Conservation (phyloP, 2,797 vertebrate species). For the Pyrocephalus nanus region DNA sequence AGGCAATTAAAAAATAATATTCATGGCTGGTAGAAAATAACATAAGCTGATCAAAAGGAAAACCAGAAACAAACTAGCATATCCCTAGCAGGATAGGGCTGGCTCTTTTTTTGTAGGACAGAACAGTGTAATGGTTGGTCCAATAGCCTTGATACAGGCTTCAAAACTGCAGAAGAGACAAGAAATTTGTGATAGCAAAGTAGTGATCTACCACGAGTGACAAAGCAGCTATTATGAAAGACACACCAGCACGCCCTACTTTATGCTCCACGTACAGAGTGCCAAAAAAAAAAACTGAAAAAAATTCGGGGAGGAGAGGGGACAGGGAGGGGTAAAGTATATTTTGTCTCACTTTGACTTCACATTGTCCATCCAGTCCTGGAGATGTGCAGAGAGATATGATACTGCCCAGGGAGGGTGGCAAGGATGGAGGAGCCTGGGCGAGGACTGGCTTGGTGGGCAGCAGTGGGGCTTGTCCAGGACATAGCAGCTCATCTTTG, state of each 20-base stretch:
- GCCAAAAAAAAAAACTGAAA: background rate
- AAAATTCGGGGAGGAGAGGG: accelerated
- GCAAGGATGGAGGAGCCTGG: accelerated
- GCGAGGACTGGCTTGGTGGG: background rate
- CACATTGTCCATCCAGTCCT: background rate
- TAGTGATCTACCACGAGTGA: background rate
- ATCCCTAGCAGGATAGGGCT: background rate
- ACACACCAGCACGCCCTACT: accelerated
- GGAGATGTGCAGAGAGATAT: background rate
- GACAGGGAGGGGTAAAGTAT: too few relatives aligned
- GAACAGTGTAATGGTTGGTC: background rate
- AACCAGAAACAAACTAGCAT: background rate
- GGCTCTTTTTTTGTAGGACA: background rate
- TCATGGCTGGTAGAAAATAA: background rate
- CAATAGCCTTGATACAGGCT: background rate
- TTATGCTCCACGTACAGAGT: background rate
- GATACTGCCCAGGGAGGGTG: accelerated
- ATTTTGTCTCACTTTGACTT: background rate
- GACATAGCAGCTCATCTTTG: background rate
- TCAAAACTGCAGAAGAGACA: background rate
- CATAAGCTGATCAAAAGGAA: background rate
- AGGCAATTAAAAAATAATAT: background rate
- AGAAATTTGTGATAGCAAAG: background rate
- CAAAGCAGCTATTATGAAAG: background rate
- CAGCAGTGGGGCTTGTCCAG: background rate